Conservation (phyloP, 2,888 invertebrate species). For the Ormia ochracea region DNA sequence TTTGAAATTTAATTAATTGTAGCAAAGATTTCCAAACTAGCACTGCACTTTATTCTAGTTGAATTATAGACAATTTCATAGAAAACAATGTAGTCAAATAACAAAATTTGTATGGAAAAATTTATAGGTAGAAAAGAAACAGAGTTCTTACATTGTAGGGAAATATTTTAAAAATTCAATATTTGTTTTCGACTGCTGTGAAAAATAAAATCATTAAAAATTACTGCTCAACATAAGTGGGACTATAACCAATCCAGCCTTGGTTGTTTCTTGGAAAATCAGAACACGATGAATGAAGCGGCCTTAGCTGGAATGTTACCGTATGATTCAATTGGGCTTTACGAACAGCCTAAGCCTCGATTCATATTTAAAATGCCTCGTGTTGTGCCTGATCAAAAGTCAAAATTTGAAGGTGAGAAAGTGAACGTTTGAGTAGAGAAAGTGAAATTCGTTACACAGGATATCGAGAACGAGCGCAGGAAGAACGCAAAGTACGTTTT, state of each 20-base stretch:
- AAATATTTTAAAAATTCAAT: background rate
- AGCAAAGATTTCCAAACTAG: too few relatives aligned
- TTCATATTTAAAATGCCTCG: slow-evolving; percentile 97
- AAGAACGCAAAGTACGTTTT: slow-evolving; percentile 95
- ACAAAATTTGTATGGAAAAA: too few relatives aligned
- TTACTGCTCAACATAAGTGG: slow-evolving; percentile 62
- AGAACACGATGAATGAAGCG: slow-evolving; percentile 82
- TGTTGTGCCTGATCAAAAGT: slow-evolving; percentile 97
- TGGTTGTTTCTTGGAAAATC: slow-evolving; percentile 60
- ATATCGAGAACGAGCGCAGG: slow-evolving; percentile 92
- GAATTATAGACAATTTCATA: too few relatives aligned
- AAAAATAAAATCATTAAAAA: slow-evolving; percentile 54
- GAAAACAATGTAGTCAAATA: too few relatives aligned
- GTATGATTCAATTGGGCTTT: slow-evolving; percentile 91
- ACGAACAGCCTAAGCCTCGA: slow-evolving; percentile 79
- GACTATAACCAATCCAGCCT: slow-evolving; percentile 60
- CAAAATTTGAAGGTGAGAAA: slow-evolving; percentile 97
- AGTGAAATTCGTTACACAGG: slow-evolving; percentile 98
- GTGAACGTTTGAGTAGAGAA: slow-evolving; percentile 93
- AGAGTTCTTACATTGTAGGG: too few relatives aligned
- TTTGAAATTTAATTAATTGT: too few relatives aligned
- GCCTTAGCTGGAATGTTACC: slow-evolving; percentile 91
- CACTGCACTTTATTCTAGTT: too few relatives aligned
- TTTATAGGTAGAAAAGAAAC: too few relatives aligned
- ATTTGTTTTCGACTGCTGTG: slow-evolving; percentile 41